Percentiles rank a stretch among this genome's conserved stretches.
These are phyloP conservation scores for Notoglanidium macrostoma DNA, from an alignment of 2,797 vertebrate species.

Conservation along the genomic window DNA sequence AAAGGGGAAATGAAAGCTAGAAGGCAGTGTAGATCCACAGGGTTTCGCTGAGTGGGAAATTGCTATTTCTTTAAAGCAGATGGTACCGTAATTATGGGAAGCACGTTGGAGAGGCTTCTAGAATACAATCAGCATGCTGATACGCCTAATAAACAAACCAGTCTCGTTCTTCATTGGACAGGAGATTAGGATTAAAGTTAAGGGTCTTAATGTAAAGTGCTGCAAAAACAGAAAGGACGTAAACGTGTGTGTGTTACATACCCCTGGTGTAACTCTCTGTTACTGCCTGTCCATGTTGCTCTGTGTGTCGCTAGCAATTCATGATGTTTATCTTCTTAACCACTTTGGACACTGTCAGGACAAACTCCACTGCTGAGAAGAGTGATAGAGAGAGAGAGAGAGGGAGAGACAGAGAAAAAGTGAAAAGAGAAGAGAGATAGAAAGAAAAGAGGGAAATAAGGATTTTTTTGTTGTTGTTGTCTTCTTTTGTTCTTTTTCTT, in stretches of 20 bases:
- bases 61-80: conserved; percentile 4
- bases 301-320: conserved; percentile 58
- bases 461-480: conserved; percentile 13
- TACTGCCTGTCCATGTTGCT: conserved; percentile 68
- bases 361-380: conserved; percentile 53
- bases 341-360: conserved; percentile 54
- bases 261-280: conserved; percentile 69
- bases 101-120: neutral
- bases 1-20: conserved; percentile 54
- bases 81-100: conserved; percentile 15
- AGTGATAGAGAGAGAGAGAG: conserved; percentile 54
- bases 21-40: conserved; percentile 26
- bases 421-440: neutral
- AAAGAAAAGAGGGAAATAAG: neutral
- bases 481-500: conserved; percentile 19
- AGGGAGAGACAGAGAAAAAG: conserved; percentile 41
- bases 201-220: neutral
- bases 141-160: neutral
- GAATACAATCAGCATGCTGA: neutral
- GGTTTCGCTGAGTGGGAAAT: conserved; percentile 35
- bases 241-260: conserved; percentile 58
- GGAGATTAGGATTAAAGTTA: neutral
- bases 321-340: conserved; percentile 49
- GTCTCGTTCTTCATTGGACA: neutral
- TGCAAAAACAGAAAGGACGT: neutral